phyloP scores from a whole-genome alignment of 2,113 vertebrate species.

The Gymnocephalus cernua region DNA sequence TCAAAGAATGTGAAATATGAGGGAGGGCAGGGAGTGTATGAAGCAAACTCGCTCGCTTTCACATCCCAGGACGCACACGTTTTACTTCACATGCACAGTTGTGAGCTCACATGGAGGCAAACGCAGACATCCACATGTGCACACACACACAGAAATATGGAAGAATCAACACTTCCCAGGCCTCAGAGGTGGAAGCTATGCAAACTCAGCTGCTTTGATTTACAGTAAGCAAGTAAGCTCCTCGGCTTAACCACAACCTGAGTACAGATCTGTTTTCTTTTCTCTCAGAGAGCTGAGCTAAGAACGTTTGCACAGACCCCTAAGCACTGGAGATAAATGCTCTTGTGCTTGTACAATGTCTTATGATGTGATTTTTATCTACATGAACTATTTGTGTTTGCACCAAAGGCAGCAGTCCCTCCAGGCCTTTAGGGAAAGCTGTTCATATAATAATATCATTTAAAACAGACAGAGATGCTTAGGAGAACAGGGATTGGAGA shows the following conservation, averaged over 20 bases:
- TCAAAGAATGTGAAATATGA: slow-evolving; percentile 77
- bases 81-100: background rate
- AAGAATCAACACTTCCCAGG: slow-evolving; percentile 73
- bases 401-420: background rate
- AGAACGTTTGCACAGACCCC: slow-evolving; percentile 29
- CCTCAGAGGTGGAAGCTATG: slow-evolving; percentile 63
- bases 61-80: slow-evolving; percentile 25
- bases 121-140: slow-evolving; percentile 14
- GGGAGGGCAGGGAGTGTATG: slow-evolving; percentile 44
- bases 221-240: slow-evolving; percentile 66
- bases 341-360: background rate
- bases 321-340: slow-evolving; percentile 8
- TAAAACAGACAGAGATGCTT: slow-evolving; percentile 1
- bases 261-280: slow-evolving; percentile 60
- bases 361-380: slow-evolving; percentile 37
- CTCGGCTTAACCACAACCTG: slow-evolving; percentile 61
- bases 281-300: slow-evolving; percentile 43
- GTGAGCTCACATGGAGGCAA: background rate
- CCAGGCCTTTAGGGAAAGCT: background rate
- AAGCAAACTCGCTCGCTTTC: slow-evolving; percentile 33
- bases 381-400: slow-evolving; percentile 9
- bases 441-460: background rate
- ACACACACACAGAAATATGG: slow-evolving; percentile 50
- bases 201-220: slow-evolving; percentile 74
- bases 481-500: background rate